Conservation (phyloP, 2,113 vertebrate genomes). For the Motacilla alba region DNA sequence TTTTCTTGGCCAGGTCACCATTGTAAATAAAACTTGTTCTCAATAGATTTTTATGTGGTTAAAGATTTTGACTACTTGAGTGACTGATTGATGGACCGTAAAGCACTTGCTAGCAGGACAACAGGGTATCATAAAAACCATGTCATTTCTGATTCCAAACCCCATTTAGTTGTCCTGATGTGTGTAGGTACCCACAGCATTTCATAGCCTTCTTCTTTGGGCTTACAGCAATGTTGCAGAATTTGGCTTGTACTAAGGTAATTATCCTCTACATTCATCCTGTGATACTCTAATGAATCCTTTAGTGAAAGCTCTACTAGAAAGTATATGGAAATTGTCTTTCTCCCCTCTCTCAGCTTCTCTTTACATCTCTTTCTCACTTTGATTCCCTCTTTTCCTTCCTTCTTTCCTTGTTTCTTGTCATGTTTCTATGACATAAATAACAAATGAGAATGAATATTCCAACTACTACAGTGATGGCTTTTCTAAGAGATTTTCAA, state of each 20-base stretch:
- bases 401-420: background rate
- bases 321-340: background rate
- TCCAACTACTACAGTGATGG: background rate
- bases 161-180: background rate
- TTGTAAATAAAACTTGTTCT: constrained; percentile 61
- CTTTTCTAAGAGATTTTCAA: constrained; percentile 5
- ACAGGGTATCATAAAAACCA: background rate
- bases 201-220: background rate
- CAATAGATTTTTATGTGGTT: constrained; percentile 54
- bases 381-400: too few species aligned
- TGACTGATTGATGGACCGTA: constrained; percentile 42
- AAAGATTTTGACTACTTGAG: constrained; percentile 54
- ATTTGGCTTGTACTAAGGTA: background rate
- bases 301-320: background rate
- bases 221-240: background rate
- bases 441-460: background rate
- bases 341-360: background rate
- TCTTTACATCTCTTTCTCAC: background rate
- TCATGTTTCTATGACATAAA: constrained; percentile 15
- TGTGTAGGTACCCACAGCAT: background rate
- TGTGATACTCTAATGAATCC: background rate
- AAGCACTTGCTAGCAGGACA: constrained; percentile 25
- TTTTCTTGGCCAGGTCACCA: constrained; percentile 43
- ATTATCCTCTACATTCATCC: background rate
- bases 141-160: background rate